Base-by-base conservation (phyloP, 2,888 invertebrate genomes). In the Tenthredo distinguenda region DNA sequence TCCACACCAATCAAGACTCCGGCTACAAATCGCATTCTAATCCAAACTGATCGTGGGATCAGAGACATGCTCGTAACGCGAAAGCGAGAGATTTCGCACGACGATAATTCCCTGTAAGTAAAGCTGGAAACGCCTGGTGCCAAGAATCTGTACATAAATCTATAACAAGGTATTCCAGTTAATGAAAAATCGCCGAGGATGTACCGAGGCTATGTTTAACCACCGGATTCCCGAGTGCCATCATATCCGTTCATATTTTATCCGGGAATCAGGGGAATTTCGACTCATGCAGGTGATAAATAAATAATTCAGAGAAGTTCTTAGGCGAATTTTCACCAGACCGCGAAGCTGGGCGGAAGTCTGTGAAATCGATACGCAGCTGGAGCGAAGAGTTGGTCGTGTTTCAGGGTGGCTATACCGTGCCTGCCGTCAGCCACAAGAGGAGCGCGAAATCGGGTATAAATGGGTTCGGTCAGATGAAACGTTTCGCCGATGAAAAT, bases 21-120 rank as follows among this genome's bases (percentile, higher is more conserved):
- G 15, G 18, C 18, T 50, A 18, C 18, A 43, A 43, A 43, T 43
- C 40, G 40, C 50, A 50, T 50, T 50, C 6, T 50, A 26, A 65
- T 34, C 31, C 1, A 2, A 31, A 65, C 12, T 65, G 31, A 55
- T 18, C 12, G 18, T 12, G 6, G 31, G 10, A 65, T 65, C 65
- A 15, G 2, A 1, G 31, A 31, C 10, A 6, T n/a, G 40, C 40
- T 21, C 18, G 40, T 40, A 40, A 3, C 31, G 12, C 4, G 43
- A 50, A 50, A 12, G 76, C 50, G 26, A 76, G 31, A 76, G 50
- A 76, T 76, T 76, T 76, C 31, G 31, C 50, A 76, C 31, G 26
- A 50, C 9, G 47, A 47, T 76, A 76, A 21, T 4, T 10, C 50
- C 1, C 9, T 15, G 10, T 9, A 31, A 6, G 47, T 26, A 31